A percentile compares a stretch with the other conserved stretches of the same genome.
Conservation (phyloP, 2,797 vertebrate genomes). For the Enteromius unitaeniatus region DNA sequence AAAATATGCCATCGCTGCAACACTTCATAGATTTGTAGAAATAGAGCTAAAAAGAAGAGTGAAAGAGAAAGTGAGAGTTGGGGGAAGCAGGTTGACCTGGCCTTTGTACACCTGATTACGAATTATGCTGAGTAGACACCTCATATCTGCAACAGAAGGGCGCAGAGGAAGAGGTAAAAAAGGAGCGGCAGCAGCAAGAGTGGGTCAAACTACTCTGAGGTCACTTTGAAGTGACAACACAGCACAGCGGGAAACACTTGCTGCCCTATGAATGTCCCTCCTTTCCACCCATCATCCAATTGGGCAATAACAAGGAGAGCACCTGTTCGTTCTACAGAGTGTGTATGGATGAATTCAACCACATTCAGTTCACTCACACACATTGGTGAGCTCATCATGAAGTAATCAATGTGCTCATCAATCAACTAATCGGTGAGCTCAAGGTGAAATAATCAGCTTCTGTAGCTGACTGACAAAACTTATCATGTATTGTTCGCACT, state of each 20-base stretch:
- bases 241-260: constrained; percentile 19
- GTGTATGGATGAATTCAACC: neutral
- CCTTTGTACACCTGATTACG: constrained; percentile 11
- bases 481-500: neutral
- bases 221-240: constrained; percentile 38
- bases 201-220: constrained; percentile 22
- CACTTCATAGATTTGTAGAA: neutral
- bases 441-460: neutral
- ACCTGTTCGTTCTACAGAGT: neutral
- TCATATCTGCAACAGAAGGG: constrained; percentile 2
- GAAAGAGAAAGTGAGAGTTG: constrained; percentile 7
- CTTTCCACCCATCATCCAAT: neutral
- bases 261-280: constrained; percentile 4
- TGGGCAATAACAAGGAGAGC: neutral
- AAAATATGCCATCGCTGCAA: neutral
- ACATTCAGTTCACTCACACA: neutral
- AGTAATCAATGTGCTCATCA: neutral
- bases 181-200: constrained; percentile 5
- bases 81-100: constrained; percentile 16
- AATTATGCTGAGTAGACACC: constrained; percentile 37
- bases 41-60: neutral
- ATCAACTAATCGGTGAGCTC: neutral
- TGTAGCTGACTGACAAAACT: constrained; percentile 4
- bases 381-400: neutral
- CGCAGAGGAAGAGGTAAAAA: constrained; percentile 12